phyloP scores from a whole-genome alignment of 2,797 vertebrate genomes.

The Rallus crepitans region DNA sequence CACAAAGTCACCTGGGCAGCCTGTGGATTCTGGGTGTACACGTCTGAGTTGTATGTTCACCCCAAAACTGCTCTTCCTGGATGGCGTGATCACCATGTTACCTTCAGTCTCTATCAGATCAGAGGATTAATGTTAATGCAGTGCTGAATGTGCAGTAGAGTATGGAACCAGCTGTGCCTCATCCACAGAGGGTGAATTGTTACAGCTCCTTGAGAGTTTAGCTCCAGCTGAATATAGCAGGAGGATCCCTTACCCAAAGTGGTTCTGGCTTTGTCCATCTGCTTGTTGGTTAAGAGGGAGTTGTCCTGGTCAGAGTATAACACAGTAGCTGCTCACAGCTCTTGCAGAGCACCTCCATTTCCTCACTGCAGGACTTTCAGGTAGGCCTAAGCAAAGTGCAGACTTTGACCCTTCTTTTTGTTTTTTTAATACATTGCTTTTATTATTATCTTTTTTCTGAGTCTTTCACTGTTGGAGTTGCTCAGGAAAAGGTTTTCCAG shows the following conservation, averaged over 20 bases:
- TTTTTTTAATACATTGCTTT: not conserved
- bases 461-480: not conserved
- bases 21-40: not conserved
- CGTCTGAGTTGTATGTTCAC: not conserved
- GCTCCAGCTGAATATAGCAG: not conserved
- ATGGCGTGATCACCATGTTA: not conserved
- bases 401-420: not conserved
- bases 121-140: not conserved
- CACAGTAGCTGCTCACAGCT: not conserved
- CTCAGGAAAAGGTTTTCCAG: not conserved
- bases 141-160: not conserved
- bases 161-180: not conserved
- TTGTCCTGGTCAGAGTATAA: not conserved
- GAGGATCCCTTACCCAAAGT: not conserved
- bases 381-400: not conserved
- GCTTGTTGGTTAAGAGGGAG: not conserved
- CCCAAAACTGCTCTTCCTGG: not conserved
- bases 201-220: not conserved
- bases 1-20: not conserved
- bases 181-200: not conserved
- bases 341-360: not conserved
- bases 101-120: not conserved
- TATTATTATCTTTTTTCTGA: accelerated
- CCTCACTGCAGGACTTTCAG: not conserved
- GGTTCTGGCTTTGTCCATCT: not conserved